phyloP scores from a whole-genome alignment of 1,140 invertebrate genomes.

The Aplysia californica region DNA sequence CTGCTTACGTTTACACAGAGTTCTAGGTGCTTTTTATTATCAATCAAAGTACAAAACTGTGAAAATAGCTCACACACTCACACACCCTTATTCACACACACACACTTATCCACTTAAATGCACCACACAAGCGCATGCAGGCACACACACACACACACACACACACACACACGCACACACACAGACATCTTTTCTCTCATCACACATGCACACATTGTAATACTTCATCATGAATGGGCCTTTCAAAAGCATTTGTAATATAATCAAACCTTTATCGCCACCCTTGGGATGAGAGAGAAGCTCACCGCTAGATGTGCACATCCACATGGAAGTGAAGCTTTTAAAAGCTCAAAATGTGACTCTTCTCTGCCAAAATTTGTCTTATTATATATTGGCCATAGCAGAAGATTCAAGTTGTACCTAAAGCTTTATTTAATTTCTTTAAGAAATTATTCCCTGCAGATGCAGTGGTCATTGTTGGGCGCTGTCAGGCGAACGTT shows the following conservation, averaged over 20 bases:
- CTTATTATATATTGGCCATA: no score
- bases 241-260: neutral
- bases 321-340: neutral
- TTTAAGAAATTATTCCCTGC: no score
- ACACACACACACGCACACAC: conserved; percentile 12
- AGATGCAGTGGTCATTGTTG: no score
- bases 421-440: no score
- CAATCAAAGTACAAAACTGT: no score
- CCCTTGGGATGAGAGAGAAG: neutral
- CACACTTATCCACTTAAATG: neutral
- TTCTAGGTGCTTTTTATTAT: no score
- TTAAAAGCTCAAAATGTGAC: neutral
- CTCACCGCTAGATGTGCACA: neutral
- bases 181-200: neutral
- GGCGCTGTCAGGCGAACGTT: no score
- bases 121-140: neutral
- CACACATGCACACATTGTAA: neutral
- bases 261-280: neutral
- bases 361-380: neutral
- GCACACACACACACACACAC: conserved; percentile 4
- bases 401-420: no score
- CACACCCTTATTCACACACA: neutral
- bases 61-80: neutral
- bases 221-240: neutral
- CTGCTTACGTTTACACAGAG: neutral